A percentile compares a stretch with the other conserved stretches of the same genome.
Evolutionary conservation across 2,797 vertebrate species (phyloP).

Genomic region (Alcedo quadribrachys): DNA sequence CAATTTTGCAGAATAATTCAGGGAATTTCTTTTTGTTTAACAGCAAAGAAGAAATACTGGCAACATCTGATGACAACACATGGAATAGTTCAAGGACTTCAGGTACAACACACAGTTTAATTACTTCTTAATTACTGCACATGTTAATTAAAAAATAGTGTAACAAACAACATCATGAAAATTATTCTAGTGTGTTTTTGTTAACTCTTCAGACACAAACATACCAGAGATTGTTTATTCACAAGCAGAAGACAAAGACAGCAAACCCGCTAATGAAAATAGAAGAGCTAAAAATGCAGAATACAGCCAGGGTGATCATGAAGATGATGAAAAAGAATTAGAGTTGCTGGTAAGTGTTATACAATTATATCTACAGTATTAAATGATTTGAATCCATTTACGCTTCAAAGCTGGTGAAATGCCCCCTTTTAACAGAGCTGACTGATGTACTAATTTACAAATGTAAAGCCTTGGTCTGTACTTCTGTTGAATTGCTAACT

Average conservation of each 20-base stretch:
- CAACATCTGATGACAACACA: slow-evolving; percentile 50
- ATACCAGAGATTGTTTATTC: slow-evolving; percentile 77
- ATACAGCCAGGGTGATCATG: slow-evolving; percentile 51
- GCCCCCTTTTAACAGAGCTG: slow-evolving; percentile 62
- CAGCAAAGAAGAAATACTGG: slow-evolving; percentile 79
- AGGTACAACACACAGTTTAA: slow-evolving; percentile 72
- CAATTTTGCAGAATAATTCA: slow-evolving; percentile 49
- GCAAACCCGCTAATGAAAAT: slow-evolving; percentile 52
- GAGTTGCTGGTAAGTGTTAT: slow-evolving; percentile 81
- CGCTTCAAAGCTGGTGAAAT: slow-evolving; percentile 68
- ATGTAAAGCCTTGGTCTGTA: slow-evolving; percentile 54
- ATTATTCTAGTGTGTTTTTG: slow-evolving; percentile 40
- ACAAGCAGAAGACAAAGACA: slow-evolving; percentile 64
- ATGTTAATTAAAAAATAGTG: slow-evolving; percentile 42
- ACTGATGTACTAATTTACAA: slow-evolving; percentile 75
- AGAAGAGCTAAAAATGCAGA: slow-evolving; percentile 61
- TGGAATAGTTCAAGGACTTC: slow-evolving; percentile 71
- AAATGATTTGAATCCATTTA: slow-evolving; percentile 72
- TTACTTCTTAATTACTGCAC: slow-evolving; percentile 52
- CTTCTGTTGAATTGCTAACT: slow-evolving; percentile 54
- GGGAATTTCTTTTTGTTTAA: slow-evolving; percentile 65
- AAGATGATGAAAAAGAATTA: slow-evolving; percentile 78
- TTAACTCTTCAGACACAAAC: slow-evolving; percentile 71
- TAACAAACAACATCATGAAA: background rate
- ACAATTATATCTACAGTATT: slow-evolving; percentile 69